phyloP scores from a whole-genome alignment of 64 coral and sea anemone genomes.

The Hydrozoanthus tunicans region DNA sequence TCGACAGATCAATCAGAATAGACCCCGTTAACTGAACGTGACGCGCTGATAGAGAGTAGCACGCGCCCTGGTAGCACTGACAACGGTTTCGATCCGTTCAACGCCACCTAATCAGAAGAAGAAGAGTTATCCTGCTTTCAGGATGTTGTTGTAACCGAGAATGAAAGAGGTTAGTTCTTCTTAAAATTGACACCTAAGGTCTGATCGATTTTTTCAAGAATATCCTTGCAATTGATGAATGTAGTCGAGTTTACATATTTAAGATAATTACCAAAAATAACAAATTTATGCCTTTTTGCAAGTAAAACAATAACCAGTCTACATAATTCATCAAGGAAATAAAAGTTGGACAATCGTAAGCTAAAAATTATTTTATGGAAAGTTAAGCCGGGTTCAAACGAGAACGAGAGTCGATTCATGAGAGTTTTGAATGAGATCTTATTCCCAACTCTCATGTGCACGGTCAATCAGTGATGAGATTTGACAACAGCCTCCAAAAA shows the following conservation, averaged over 20 bases:
- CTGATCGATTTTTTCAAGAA: not conserved
- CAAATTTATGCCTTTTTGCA: not conserved
- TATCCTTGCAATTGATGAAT: not conserved
- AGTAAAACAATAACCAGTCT: not conserved
- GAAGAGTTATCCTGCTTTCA: slow-evolving; percentile 1
- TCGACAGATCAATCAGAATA: not conserved
- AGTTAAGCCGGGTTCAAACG: too few species aligned
- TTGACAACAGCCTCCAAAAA: too few species aligned
- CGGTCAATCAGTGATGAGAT: too few species aligned
- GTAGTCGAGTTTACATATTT: not conserved
- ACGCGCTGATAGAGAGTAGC: not conserved
- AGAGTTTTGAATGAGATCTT: too few species aligned
- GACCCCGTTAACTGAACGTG: not conserved
- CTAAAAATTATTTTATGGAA: not conserved
- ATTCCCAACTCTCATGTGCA: too few species aligned
- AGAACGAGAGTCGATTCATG: too few species aligned
- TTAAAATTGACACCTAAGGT: not conserved
- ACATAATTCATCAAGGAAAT: not conserved
- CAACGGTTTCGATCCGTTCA: not conserved
- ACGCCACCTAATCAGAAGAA: not conserved
- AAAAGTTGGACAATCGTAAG: not conserved
- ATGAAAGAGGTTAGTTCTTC: not conserved
- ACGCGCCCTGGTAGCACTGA: not conserved
- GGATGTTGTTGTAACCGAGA: not conserved
- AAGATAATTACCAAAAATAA: not conserved